phyloP scores from a whole-genome alignment of 2,113 vertebrate genomes.

The Scalopus aquaticus region DNA sequence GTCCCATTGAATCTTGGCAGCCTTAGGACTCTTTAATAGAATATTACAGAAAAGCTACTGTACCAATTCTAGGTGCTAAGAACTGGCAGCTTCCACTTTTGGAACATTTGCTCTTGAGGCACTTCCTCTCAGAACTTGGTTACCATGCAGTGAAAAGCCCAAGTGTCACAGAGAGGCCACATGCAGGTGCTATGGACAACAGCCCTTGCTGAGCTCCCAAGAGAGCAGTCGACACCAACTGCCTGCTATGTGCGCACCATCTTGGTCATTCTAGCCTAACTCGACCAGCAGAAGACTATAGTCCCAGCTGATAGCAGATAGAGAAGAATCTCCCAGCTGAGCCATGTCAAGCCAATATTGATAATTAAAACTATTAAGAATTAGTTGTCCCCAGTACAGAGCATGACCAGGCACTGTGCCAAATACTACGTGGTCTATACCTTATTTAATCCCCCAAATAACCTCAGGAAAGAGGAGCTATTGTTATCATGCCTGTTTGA shows the following conservation, averaged over 20 bases:
- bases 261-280: background rate
- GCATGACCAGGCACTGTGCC: background rate
- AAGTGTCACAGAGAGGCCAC: background rate
- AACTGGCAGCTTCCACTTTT: constrained; percentile 1
- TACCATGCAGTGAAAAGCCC: background rate
- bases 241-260: background rate
- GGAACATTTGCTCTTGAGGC: background rate
- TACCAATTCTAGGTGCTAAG: background rate
- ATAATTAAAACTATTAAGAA: background rate
- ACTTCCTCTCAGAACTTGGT: background rate
- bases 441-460: background rate
- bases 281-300: constrained; percentile 1
- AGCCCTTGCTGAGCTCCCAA: background rate
- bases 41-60: background rate
- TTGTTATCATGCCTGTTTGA: background rate
- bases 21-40: constrained; percentile 1
- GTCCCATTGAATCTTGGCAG: background rate
- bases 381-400: background rate
- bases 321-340: background rate
- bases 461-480: background rate
- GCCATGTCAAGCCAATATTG: background rate
- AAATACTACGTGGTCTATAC: background rate
- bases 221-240: background rate
- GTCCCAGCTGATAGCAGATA: background rate
- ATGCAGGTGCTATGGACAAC: background rate